phyloP scores from a whole-genome alignment of 1,140 invertebrate species.

The Orchestia grillus region DNA sequence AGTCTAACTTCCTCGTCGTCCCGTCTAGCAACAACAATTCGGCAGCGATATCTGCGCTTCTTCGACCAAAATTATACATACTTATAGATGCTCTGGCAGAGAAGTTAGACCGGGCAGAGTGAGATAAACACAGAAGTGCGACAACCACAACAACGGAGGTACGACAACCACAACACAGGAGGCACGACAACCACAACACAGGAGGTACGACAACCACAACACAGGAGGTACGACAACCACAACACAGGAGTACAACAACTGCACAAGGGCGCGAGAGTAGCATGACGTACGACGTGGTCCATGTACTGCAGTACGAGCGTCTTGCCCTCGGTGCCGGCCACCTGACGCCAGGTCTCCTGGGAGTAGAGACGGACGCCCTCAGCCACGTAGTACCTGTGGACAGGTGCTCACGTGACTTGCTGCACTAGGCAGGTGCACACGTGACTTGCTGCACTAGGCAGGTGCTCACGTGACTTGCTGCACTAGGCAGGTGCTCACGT shows the following conservation, averaged over 20 bases:
- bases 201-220: constrained; percentile 10
- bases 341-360: constrained; percentile 75
- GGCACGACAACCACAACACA: neutral
- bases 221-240: neutral
- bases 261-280: neutral
- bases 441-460: no score
- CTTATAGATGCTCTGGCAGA: no score
- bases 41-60: no score
- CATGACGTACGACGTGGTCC: constrained; percentile 69
- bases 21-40: no score
- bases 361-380: constrained; percentile 76
- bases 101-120: no score
- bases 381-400: constrained; percentile 75
- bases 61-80: no score
- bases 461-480: no score
- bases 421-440: neutral
- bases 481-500: no score
- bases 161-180: constrained; percentile 8
- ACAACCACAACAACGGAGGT: constrained; percentile 34
- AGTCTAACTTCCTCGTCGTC: no score
- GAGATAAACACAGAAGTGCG: no score
- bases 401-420: no score
- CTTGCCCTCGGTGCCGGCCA: constrained; percentile 73
- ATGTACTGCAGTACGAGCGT: constrained; percentile 75
- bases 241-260: neutral